phyloP scores from a whole-genome alignment of 2,888 invertebrate species.

The Tanypteryx hageni region DNA sequence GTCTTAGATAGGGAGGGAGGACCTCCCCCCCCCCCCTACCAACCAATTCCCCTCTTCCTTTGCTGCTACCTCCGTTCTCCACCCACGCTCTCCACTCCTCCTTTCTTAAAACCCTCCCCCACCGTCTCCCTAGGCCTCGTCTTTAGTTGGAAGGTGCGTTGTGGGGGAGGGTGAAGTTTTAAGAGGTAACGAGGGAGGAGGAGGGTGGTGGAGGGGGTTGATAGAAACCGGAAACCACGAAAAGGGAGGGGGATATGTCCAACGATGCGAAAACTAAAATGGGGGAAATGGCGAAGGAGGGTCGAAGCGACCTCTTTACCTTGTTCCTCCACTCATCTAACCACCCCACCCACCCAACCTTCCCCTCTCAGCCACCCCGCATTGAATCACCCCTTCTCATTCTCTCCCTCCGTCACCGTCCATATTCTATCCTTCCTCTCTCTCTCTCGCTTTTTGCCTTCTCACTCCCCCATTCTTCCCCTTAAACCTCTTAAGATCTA shows the following conservation, averaged over 20 bases:
- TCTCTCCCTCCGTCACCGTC: not conserved
- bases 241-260: conserved; percentile 31
- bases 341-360: not conserved
- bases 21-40: not conserved
- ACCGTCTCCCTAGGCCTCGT: not conserved
- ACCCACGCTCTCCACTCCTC: not conserved
- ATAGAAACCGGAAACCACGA: conserved; percentile 53
- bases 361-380: not conserved
- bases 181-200: not conserved
- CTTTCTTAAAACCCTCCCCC: not conserved
- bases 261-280: conserved; percentile 46
- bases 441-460: not conserved
- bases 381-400: not conserved
- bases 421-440: not conserved
- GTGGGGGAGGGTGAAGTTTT: not conserved
- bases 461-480: not conserved
- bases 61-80: not conserved
- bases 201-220: not conserved
- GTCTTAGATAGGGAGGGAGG: not conserved
- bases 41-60: not conserved
- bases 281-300: not conserved
- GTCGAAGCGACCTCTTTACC: not conserved
- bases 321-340: too few species aligned
- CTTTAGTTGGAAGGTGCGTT: not conserved
- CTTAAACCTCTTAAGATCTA: not conserved